Evolutionary conservation across 2,888 invertebrate species (phyloP).

Genomic region (Pediacus dermestoides): DNA sequence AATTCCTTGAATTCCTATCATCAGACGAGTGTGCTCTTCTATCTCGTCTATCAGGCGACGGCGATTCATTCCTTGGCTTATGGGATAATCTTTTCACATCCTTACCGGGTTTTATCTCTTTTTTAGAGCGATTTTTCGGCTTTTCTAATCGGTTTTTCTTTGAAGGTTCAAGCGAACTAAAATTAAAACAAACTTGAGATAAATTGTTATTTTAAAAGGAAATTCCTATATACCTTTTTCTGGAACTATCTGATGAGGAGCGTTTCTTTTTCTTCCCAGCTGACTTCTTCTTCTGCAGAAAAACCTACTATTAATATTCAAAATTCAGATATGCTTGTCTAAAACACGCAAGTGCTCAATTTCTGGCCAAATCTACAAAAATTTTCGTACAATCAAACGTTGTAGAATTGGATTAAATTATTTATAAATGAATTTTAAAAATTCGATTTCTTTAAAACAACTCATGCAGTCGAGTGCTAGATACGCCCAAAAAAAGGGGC

Average conservation of each 20-base stretch:
- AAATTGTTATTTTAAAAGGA: constrained; percentile 13
- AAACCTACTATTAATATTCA: too few relatives aligned
- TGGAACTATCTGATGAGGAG: constrained; percentile 55
- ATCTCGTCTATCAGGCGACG: constrained; percentile 18
- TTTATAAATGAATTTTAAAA: too few relatives aligned
- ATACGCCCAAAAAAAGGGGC: constrained; percentile 34
- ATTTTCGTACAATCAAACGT: too few relatives aligned
- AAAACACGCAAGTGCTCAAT: too few relatives aligned
- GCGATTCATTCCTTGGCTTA: constrained; percentile 16
- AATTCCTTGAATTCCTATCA: constrained; percentile 17
- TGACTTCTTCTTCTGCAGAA: constrained; percentile 37
- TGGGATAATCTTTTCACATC: constrained; percentile 14
- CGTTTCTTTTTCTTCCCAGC: constrained; percentile 56
- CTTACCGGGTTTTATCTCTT: constrained; percentile 15
- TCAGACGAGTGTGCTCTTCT: constrained; percentile 14
- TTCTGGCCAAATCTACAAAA: too few relatives aligned
- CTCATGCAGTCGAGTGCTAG: constrained; percentile 44
- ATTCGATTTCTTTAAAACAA: too few relatives aligned
- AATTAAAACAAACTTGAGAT: constrained; percentile 14
- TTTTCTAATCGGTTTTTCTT: constrained; percentile 25
- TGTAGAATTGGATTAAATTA: too few relatives aligned
- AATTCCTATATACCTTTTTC: constrained; percentile 52
- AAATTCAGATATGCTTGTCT: too few relatives aligned
- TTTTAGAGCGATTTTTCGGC: constrained; percentile 26
- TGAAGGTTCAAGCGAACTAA: constrained; percentile 40